Evolutionary conservation across 2,113 vertebrate genomes (phyloP), one percentile per base, ranked within the genome.

Genomic region (Salminus brasiliensis): DNA sequence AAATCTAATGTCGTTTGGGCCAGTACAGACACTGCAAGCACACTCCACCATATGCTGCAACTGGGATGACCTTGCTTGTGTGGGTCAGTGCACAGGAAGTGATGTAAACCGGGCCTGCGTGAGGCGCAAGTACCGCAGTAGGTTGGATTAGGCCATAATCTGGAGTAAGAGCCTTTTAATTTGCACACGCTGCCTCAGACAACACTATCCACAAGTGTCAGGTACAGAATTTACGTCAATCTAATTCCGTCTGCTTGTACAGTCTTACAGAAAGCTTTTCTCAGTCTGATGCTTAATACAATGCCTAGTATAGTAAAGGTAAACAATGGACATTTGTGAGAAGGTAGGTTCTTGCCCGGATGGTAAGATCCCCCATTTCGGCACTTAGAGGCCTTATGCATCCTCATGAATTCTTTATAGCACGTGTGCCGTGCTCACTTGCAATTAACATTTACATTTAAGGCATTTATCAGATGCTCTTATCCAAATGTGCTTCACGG

Each of bases 61-160:
- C 45, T 76, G 30, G 41, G 74, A 67, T 39, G 30, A 78, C 76
- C 66, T 79, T 62, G 30, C 25, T 29, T 45, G 52, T 62, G 34
- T 32, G 29, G 66, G 53, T 23, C 73, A 75, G 32, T 41, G 27
- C 18, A 72, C 69, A 72, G 78, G 69, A 79, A 66, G 78, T 65
- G 81, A 86, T 85, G 68, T 86, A 63, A 78, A 43, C 27, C 27
- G 60, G 53, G 66, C 29, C 60, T 63, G 60, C 16, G 11, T 60
- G 43, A 45, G 63, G 27, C 21, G n/a, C 30, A 66, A 30, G 63
- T 25, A 13, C 9, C 23, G 55, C 39, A 59, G 70, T 32, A 59
- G 57, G 57, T 72, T 41, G 77, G 69, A 79, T 79, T 79, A 72
- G 55, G 25, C 30, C 36, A 36, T 72, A 79, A 72, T 79, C 57